phyloP scores from a whole-genome alignment of 2,888 invertebrate genomes.

The Meteorus colon region DNA sequence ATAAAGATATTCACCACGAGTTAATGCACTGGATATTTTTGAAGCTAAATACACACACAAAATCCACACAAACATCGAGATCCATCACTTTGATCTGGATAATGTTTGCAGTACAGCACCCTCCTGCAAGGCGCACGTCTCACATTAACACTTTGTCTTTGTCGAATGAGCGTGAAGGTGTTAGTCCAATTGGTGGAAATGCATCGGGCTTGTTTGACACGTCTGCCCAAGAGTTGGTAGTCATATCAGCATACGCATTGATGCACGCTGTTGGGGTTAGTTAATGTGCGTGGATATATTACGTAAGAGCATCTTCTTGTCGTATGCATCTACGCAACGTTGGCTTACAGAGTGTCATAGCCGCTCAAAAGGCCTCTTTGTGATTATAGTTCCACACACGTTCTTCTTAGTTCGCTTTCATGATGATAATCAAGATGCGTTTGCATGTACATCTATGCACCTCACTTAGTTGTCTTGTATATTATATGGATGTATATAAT shows the following conservation, averaged over 20 bases:
- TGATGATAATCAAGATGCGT: constrained; percentile 31
- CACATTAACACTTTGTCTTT: not conserved
- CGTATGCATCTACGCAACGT: not conserved
- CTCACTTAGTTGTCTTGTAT: constrained; percentile 10
- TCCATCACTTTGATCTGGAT: not conserved
- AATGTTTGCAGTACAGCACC: not conserved
- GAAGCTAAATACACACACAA: not conserved
- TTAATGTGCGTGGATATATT: not conserved
- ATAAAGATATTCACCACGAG: no score
- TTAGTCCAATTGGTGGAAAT: constrained; percentile 5
- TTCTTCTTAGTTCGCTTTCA: constrained; percentile 23
- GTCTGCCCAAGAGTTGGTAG: not conserved
- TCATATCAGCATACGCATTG: constrained; percentile 11
- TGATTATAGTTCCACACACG: constrained; percentile 22
- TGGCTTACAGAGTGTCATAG: not conserved
- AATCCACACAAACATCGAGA: not conserved
- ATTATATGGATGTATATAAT: not conserved
- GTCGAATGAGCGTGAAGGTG: not conserved
- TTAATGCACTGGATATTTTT: not conserved
- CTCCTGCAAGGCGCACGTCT: not conserved
- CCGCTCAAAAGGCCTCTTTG: constrained; percentile 21
- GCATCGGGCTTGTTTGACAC: not conserved
- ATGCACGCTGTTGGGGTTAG: constrained; percentile 10
- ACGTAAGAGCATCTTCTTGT: constrained; percentile 35
- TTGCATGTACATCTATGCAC: not conserved